Percentiles rank a stretch among this genome's conserved stretches.
Evolutionary conservation across 2,888 invertebrate genomes (phyloP).

Genomic region (Hemicrepidius hirtus): DNA sequence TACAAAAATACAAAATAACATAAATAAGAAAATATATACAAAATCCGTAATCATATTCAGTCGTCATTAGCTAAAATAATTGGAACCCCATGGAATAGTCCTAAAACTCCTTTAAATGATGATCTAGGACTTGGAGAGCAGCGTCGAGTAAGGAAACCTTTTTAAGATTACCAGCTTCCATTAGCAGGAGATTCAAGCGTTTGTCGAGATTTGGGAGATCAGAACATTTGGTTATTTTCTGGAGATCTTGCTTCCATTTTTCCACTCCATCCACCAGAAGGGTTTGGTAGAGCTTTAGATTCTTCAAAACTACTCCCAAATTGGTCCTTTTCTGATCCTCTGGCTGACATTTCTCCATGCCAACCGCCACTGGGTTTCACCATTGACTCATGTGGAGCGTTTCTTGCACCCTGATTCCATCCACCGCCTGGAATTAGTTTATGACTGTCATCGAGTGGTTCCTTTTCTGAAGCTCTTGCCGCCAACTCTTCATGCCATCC

Average conservation of each 20-base stretch:
- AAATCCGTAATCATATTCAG: slow-evolving; percentile 3
- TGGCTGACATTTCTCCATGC: slow-evolving; percentile 33
- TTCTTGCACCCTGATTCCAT: slow-evolving; percentile 30
- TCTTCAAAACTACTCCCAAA: neutral
- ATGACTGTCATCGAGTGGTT: neutral
- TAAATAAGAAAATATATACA: slow-evolving; percentile 36
- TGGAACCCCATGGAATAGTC: neutral
- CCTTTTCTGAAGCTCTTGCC: slow-evolving; percentile 3
- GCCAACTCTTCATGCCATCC: slow-evolving; percentile 29
- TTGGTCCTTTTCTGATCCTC: slow-evolving; percentile 1
- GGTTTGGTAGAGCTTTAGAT: slow-evolving; percentile 4
- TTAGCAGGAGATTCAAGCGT: slow-evolving; percentile 1
- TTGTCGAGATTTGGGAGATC: neutral
- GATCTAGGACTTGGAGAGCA: neutral
- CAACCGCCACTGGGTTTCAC: slow-evolving; percentile 37
- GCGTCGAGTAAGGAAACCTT: neutral
- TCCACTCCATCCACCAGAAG: slow-evolving; percentile 31
- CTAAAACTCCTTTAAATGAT: no score
- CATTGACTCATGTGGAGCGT: slow-evolving; percentile 34
- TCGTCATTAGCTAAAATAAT: neutral
- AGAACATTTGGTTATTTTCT: slow-evolving; percentile 5
- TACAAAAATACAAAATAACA: slow-evolving; percentile 55
- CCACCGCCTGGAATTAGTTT: slow-evolving; percentile 24
- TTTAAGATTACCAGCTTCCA: slow-evolving; percentile 5
- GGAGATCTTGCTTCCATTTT: neutral